Conservation (phyloP, 2,797 vertebrate species). For the Xiphophorus birchmanni region DNA sequence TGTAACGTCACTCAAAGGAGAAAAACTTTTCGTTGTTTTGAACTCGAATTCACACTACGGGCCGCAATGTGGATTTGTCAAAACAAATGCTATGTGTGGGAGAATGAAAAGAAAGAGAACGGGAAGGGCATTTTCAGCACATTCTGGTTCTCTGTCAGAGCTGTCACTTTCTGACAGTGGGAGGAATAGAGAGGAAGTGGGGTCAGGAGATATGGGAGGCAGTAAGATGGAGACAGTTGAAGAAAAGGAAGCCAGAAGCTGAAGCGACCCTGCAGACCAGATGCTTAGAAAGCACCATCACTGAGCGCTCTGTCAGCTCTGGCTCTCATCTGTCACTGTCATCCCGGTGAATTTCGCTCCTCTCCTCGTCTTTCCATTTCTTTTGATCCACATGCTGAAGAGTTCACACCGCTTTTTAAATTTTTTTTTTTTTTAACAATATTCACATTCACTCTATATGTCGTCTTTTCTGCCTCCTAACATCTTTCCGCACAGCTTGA, state of each 20-base stretch:
- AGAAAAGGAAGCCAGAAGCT: slow-evolving; percentile 53
- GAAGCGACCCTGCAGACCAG: slow-evolving; percentile 68
- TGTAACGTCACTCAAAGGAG: background rate
- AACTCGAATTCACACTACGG: background rate
- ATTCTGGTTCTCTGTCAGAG: slow-evolving; percentile 42
- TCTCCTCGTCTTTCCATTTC: slow-evolving; percentile 11
- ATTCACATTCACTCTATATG: background rate
- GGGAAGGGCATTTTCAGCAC: slow-evolving; percentile 14
- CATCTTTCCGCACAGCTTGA: slow-evolving; percentile 6
- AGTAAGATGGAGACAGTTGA: slow-evolving; percentile 61
- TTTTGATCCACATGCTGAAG: slow-evolving; percentile 6
- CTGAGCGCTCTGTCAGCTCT: slow-evolving; percentile 66
- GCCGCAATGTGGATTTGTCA: background rate
- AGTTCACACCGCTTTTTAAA: slow-evolving; percentile 1
- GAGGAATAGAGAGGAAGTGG: slow-evolving; percentile 25
- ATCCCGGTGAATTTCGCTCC: slow-evolving; percentile 30
- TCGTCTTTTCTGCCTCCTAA: slow-evolving; percentile 1
- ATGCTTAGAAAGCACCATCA: slow-evolving; percentile 73
- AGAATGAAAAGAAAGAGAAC: background rate
- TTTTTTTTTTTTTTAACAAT: background rate
- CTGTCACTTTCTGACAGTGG: slow-evolving; percentile 43
- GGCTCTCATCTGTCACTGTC: slow-evolving; percentile 72
- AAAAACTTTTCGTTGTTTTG: background rate
- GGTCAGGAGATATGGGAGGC: slow-evolving; percentile 42
- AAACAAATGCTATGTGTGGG: slow-evolving; percentile 4